phyloP scores from a whole-genome alignment of 2,113 vertebrate species.

The Actinemys pallida region DNA sequence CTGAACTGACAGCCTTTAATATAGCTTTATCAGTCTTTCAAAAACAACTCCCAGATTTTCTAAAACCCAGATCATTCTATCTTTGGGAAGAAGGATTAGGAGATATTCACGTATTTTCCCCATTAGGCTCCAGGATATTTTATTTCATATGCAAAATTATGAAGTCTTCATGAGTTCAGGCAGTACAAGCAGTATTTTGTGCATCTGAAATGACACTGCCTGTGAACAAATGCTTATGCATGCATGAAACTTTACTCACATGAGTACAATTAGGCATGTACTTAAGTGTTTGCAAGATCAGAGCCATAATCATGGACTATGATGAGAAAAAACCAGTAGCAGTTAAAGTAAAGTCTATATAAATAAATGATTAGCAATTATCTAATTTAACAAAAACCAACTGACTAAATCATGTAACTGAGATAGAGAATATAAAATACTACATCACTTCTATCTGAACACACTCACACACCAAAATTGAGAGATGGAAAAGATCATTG shows the following conservation, averaged over 20 bases:
- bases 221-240: neutral
- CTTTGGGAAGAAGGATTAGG: neutral
- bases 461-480: neutral
- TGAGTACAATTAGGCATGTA: neutral
- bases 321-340: neutral
- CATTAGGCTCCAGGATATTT: neutral
- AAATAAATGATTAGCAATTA: neutral
- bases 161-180: neutral
- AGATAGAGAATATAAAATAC: too few species aligned
- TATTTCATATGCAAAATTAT: neutral
- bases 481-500: neutral
- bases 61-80: neutral
- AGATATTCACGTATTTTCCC: neutral
- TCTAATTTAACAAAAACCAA: slow-evolving; percentile 3
- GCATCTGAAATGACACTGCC: fast-evolving
- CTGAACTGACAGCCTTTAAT: neutral
- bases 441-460: neutral
- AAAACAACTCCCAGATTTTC: neutral
- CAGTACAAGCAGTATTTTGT: neutral
- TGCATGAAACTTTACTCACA: neutral
- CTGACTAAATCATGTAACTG: neutral
- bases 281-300: neutral
- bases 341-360: neutral
- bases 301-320: neutral
- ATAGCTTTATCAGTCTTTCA: neutral